These are phyloP conservation scores for Aradophagus sp. DNA, from an alignment of 1,140 invertebrate species.

Conservation along the genomic window DNA sequence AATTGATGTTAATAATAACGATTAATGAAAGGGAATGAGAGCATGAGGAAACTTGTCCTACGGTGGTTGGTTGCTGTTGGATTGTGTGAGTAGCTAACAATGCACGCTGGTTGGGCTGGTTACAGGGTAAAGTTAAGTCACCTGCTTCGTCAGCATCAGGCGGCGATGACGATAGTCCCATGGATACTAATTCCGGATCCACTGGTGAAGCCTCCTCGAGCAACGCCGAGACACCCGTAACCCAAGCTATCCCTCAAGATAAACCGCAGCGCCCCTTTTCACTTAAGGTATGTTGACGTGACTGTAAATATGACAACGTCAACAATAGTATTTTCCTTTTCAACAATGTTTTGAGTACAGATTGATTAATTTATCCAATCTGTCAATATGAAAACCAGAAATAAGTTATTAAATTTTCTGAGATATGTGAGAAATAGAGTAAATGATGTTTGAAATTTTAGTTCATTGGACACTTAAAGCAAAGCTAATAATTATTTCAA, in stretches of 20 bases:
- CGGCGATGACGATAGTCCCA: conserved; percentile 72
- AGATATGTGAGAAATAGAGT: too few relatives aligned
- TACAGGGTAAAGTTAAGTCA: conserved; percentile 81
- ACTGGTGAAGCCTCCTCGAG: conserved; percentile 66
- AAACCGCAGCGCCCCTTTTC: conserved; percentile 80
- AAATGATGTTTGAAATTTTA: too few relatives aligned
- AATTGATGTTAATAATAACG: too few relatives aligned
- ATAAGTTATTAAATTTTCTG: too few relatives aligned
- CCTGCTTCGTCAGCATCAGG: conserved; percentile 76
- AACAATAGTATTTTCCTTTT: conserved; percentile 10
- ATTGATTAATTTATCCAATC: too few relatives aligned
- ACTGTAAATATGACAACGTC: conserved; percentile 47
- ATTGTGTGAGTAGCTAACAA: conserved; percentile 72
- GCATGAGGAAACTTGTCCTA: conserved; percentile 40
- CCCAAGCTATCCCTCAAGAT: conserved; percentile 71
- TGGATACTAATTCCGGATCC: conserved; percentile 71
- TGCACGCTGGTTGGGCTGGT: conserved; percentile 76
- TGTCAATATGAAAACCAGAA: too few relatives aligned
- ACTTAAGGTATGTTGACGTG: conserved; percentile 76
- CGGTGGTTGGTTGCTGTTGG: conserved; percentile 62
- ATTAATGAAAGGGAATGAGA: conserved; percentile 7
- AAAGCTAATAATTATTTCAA: too few relatives aligned
- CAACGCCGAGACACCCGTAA: conserved; percentile 66
- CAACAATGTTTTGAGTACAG: too few relatives aligned
- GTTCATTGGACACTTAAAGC: too few relatives aligned